Evolutionary conservation across 2,113 vertebrate species (phyloP).

Genomic region (Oryzias melastigma): DNA sequence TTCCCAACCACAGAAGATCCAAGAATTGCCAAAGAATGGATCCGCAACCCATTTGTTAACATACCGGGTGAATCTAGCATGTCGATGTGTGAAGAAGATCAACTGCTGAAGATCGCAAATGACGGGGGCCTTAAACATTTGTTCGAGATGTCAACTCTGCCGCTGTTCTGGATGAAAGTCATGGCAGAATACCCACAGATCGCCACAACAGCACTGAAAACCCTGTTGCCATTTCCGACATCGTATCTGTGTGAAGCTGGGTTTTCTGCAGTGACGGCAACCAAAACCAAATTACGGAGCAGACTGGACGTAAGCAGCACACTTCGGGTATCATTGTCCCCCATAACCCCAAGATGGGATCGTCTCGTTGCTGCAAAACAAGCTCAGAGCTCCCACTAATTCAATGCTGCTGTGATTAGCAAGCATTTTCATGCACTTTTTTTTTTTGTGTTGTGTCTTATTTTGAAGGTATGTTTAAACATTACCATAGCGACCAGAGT

Average conservation of each 20-base stretch:
- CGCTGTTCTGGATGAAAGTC: not conserved
- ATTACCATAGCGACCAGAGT: too few species aligned
- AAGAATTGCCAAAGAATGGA: slow-evolving; percentile 13
- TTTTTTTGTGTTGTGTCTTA: too few species aligned
- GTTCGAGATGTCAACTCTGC: not conserved
- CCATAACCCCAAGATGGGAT: slow-evolving; percentile 1
- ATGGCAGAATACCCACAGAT: not conserved
- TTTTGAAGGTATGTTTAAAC: too few species aligned
- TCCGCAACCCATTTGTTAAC: not conserved
- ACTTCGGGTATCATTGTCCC: not conserved
- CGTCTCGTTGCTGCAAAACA: slow-evolving; percentile 7
- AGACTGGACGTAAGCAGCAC: too few species aligned
- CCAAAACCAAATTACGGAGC: not conserved
- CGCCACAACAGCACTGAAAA: slow-evolving; percentile 3
- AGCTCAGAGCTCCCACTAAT: not conserved
- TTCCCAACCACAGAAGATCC: slow-evolving; percentile 18
- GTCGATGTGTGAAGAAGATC: slow-evolving; percentile 10
- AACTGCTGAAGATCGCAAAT: slow-evolving; percentile 6
- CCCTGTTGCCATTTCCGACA: not conserved
- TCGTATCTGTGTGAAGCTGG: not conserved
- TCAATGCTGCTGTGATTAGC: too few species aligned
- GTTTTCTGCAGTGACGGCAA: slow-evolving; percentile 7
- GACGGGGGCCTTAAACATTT: not conserved
- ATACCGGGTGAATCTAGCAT: not conserved
- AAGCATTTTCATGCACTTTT: too few species aligned